Percentiles rank a stretch among this genome's conserved stretches.
phyloP scores from a whole-genome alignment of 1,140 invertebrate species.

The Ceratitis capitata region DNA sequence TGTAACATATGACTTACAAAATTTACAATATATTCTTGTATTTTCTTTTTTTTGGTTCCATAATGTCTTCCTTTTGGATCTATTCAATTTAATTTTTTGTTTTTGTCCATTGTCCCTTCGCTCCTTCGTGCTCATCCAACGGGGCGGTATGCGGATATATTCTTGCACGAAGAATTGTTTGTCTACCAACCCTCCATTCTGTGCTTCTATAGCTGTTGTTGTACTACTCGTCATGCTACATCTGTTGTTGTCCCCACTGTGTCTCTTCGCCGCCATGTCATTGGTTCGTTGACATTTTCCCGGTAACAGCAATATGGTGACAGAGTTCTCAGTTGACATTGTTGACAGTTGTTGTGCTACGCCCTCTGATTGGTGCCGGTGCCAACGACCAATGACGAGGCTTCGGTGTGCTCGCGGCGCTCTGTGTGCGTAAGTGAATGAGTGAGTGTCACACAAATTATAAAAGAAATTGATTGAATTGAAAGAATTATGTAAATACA shows the following conservation, averaged over 20 bases:
- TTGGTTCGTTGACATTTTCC: constrained; percentile 1
- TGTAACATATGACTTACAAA: not conserved
- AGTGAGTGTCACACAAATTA: no score
- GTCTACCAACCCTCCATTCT: not conserved
- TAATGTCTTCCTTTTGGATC: not conserved
- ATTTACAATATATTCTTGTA: no score
- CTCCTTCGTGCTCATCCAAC: not conserved
- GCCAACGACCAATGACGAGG: not conserved
- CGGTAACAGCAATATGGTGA: constrained; percentile 27
- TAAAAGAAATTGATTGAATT: no score
- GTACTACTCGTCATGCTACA: not conserved
- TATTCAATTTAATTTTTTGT: not conserved
- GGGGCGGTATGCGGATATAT: not conserved
- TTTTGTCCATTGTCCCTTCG: constrained; percentile 4
- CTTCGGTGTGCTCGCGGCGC: no score
- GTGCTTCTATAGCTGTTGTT: not conserved
- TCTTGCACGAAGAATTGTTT: not conserved
- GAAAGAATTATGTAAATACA: no score
- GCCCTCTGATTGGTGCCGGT: not conserved
- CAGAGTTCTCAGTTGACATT: not conserved
- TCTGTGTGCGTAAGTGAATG: no score
- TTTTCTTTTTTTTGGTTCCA: not conserved
- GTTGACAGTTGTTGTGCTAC: constrained; percentile 5
- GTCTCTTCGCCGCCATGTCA: not conserved
- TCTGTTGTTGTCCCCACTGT: not conserved